A percentile compares a stretch with the other conserved stretches of the same genome.
Conservation (phyloP, 2,888 invertebrate genomes). For the Kuschelorhynchus macadamiae region DNA sequence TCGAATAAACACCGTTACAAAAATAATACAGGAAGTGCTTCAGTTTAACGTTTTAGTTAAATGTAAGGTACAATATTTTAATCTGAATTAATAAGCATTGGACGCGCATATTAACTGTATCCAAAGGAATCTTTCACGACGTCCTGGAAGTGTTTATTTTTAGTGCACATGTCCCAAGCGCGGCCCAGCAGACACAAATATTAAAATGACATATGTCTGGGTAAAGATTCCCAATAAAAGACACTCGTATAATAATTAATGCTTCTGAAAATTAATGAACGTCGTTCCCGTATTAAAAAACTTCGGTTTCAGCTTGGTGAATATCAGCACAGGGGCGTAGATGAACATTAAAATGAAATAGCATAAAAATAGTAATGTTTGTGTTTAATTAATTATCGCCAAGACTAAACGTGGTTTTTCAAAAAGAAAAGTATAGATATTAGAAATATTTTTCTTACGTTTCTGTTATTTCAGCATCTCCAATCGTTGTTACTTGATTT, state of each 20-base stretch:
- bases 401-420: too few relatives aligned
- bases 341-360: not conserved
- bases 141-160: conserved; percentile 32
- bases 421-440: too few relatives aligned
- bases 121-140: conserved; percentile 15
- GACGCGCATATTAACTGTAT: not conserved
- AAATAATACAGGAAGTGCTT: too few relatives aligned
- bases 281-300: conserved; percentile 45
- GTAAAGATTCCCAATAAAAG: conserved; percentile 51
- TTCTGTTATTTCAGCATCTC: too few relatives aligned
- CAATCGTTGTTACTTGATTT: too few relatives aligned
- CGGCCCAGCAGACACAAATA: conserved; percentile 45
- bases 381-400: not conserved
- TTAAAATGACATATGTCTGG: conserved; percentile 49
- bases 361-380: not conserved
- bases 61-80: not conserved
- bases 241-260: conserved; percentile 50
- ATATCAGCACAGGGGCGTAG: conserved; percentile 34
- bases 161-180: conserved; percentile 34
- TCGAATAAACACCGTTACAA: too few relatives aligned
- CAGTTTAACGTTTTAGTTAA: too few relatives aligned
- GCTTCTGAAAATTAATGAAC: conserved; percentile 51
- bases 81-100: not conserved
- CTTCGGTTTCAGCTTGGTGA: conserved; percentile 37
- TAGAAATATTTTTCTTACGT: too few relatives aligned